Conservation (phyloP, 2,888 invertebrate genomes). For the Monochamus alternatus region DNA sequence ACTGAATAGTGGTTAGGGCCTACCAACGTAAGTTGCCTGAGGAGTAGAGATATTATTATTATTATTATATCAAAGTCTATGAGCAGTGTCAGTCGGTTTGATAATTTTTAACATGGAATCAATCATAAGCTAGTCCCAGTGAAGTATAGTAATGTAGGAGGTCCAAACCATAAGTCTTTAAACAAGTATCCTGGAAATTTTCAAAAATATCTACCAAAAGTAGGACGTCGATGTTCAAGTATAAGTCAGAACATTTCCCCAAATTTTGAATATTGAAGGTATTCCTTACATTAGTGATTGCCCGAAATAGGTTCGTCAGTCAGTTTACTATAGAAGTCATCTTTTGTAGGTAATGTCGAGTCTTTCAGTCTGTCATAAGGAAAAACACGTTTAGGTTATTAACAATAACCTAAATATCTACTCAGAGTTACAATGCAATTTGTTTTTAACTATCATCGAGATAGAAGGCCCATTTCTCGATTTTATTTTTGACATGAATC, state of each 20-base stretch:
- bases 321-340: constrained; percentile 45
- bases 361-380: constrained; percentile 42
- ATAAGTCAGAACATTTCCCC: constrained; percentile 54
- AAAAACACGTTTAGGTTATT: constrained; percentile 42
- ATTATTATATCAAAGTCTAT: background rate
- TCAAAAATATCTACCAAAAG: constrained; percentile 55
- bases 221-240: constrained; percentile 46
- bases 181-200: constrained; percentile 57
- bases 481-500: background rate
- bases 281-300: constrained; percentile 40
- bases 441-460: background rate
- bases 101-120: constrained; percentile 23
- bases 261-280: constrained; percentile 40
- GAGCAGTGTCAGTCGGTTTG: constrained; percentile 43
- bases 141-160: background rate
- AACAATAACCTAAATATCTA: too few relatives aligned
- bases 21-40: too few relatives aligned
- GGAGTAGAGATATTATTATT: too few relatives aligned
- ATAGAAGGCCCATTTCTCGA: background rate
- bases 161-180: constrained; percentile 49
- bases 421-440: too few relatives aligned
- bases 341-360: constrained; percentile 35
- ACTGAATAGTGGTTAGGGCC: too few relatives aligned
- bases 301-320: constrained; percentile 39
- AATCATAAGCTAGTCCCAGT: background rate